Evolutionary conservation across 2,888 invertebrate species (phyloP).

Genomic region (Acronicta alni): DNA sequence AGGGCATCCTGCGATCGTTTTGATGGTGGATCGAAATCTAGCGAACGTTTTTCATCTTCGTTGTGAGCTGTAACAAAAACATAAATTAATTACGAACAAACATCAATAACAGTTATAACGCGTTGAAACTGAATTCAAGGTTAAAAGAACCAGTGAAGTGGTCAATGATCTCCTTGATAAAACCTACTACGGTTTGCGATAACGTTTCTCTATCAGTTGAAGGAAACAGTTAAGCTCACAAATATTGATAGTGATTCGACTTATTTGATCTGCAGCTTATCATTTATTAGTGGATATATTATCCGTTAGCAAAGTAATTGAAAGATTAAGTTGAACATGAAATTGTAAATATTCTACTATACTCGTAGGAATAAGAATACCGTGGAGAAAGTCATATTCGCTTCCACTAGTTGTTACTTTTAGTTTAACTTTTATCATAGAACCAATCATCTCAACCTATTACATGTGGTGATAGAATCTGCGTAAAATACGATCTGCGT

Average conservation of each 20-base stretch:
- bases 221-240: constrained; percentile 25
- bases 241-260: constrained; percentile 3
- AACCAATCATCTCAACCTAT: too few relatives aligned
- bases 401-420: too few relatives aligned
- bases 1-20: constrained; percentile 88
- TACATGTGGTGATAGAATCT: too few relatives aligned
- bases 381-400: too few relatives aligned
- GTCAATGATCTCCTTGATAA: constrained; percentile 19
- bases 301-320: constrained; percentile 3
- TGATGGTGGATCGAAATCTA: constrained; percentile 90
- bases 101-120: too few relatives aligned
- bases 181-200: constrained; percentile 20
- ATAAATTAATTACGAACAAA: constrained; percentile 1
- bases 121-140: not conserved
- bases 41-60: constrained; percentile 92
- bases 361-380: too few relatives aligned
- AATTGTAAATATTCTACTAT: not conserved
- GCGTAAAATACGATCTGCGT: too few relatives aligned
- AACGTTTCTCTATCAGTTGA: constrained; percentile 23
- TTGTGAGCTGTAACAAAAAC: constrained; percentile 85
- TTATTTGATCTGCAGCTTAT: constrained; percentile 23
- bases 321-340: not conserved
- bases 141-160: not conserved
- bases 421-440: too few relatives aligned
- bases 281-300: constrained; percentile 3